A percentile compares a stretch with the other conserved stretches of the same genome.
Conservation (phyloP, 2,113 vertebrate genomes). For the Macaca nemestrina region DNA sequence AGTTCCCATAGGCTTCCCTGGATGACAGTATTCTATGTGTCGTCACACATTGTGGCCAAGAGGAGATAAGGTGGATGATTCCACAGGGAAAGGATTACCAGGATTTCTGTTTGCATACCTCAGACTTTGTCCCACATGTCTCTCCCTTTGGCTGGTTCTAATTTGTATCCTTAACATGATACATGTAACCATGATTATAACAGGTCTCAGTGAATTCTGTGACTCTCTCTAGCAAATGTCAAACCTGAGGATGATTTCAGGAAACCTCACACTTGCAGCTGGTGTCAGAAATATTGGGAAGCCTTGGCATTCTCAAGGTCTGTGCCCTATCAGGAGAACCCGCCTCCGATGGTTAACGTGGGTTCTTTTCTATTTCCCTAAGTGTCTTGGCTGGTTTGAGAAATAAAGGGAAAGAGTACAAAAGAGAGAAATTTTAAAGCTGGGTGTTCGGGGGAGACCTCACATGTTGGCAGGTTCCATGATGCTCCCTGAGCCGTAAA, state of each 20-base stretch:
- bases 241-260: too few species aligned
- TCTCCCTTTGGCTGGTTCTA: not conserved
- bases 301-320: not conserved
- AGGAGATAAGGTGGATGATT: not conserved
- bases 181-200: not conserved
- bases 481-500: too few species aligned
- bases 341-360: too few species aligned
- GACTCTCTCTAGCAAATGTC: too few species aligned
- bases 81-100: not conserved
- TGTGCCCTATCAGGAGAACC: not conserved
- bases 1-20: not conserved
- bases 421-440: too few species aligned
- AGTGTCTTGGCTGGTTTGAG: too few species aligned
- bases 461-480: too few species aligned
- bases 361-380: too few species aligned
- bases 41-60: not conserved
- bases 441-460: too few species aligned
- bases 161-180: not conserved
- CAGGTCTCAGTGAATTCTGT: not conserved
- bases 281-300: too few species aligned
- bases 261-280: too few species aligned
- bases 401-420: too few species aligned
- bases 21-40: not conserved
- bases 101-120: not conserved
- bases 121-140: not conserved